These are phyloP conservation scores for Lanius collurio DNA, from an alignment of 2,113 vertebrate species.

Conservation along the genomic window DNA sequence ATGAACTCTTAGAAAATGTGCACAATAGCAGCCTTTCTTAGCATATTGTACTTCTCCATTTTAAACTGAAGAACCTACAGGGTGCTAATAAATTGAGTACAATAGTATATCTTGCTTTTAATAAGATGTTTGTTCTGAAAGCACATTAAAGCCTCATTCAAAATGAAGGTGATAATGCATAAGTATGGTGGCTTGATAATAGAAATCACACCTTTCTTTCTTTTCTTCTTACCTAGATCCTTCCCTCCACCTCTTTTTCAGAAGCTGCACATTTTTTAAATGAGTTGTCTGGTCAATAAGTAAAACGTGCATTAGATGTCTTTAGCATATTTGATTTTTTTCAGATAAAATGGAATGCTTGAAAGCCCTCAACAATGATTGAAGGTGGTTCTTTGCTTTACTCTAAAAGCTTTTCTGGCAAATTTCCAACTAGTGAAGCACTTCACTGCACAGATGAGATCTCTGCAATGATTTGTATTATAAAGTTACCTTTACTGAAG, in stretches of 20 bases:
- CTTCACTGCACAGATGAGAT: background rate
- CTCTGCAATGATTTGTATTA: background rate
- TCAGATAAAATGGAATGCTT: slow-evolving; percentile 12
- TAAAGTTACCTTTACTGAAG: background rate
- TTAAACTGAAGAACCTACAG: background rate
- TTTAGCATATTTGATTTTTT: slow-evolving; percentile 31
- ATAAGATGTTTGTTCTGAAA: slow-evolving; percentile 38
- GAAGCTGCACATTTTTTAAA: background rate
- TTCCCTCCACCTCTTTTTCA: background rate
- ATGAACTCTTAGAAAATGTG: background rate
- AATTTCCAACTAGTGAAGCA: background rate
- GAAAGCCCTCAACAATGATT: background rate
- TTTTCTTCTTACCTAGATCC: background rate
- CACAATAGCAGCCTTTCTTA: background rate
- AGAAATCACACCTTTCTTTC: slow-evolving; percentile 20
- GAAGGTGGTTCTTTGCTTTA: background rate
- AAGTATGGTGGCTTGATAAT: background rate
- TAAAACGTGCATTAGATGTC: background rate
- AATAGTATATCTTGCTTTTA: slow-evolving; percentile 39
- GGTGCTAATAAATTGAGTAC: slow-evolving; percentile 43
- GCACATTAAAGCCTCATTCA: slow-evolving; percentile 31
- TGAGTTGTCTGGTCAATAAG: slow-evolving; percentile 29
- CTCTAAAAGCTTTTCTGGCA: slow-evolving; percentile 13
- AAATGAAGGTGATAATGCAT: slow-evolving; percentile 13
- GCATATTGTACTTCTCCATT: background rate